Percentiles rank a stretch among this genome's conserved stretches.
Evolutionary conservation across 2,888 invertebrate species (phyloP).

Genomic region (Leptinotarsa juncta): DNA sequence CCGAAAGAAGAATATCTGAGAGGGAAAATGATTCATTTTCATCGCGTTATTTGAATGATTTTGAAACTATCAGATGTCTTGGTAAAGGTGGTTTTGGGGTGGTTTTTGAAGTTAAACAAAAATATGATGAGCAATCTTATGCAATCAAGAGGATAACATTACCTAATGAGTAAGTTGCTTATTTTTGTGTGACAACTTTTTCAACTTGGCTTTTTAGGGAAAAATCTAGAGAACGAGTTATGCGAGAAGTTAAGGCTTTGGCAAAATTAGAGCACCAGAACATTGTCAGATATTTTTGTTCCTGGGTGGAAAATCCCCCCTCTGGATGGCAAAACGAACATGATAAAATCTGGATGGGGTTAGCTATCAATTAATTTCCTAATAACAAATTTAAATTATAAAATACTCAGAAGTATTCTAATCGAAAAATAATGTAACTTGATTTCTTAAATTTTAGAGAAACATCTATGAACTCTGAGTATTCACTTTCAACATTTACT

Average conservation of each 20-base stretch:
- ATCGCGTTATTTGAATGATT: constrained; percentile 85
- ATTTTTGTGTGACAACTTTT: neutral
- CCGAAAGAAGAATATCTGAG: constrained; percentile 52
- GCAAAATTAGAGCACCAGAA: constrained; percentile 95
- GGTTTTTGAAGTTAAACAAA: constrained; percentile 94
- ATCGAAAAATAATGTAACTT: no score
- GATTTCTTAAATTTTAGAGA: constrained; percentile 31
- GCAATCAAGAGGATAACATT: constrained; percentile 94
- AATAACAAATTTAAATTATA: neutral
- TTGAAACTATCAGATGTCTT: constrained; percentile 82
- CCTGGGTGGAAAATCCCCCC: constrained; percentile 96
- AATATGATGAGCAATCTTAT: constrained; percentile 93
- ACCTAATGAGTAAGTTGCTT: constrained; percentile 75
- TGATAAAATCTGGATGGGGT: constrained; percentile 73
- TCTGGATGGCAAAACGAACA: constrained; percentile 86
- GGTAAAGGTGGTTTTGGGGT: constrained; percentile 96
- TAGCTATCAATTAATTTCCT: constrained; percentile 25
- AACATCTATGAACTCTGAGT: constrained; percentile 31
- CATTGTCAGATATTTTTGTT: constrained; percentile 95
- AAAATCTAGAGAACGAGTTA: constrained; percentile 85
- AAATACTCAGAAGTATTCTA: no score
- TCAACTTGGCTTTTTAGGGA: constrained; percentile 58
- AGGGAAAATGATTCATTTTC: constrained; percentile 61
- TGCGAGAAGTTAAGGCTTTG: constrained; percentile 94
- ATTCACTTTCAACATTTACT: constrained; percentile 28